phyloP scores from a whole-genome alignment of 2,888 invertebrate genomes.

The Drosophila mimetica region DNA sequence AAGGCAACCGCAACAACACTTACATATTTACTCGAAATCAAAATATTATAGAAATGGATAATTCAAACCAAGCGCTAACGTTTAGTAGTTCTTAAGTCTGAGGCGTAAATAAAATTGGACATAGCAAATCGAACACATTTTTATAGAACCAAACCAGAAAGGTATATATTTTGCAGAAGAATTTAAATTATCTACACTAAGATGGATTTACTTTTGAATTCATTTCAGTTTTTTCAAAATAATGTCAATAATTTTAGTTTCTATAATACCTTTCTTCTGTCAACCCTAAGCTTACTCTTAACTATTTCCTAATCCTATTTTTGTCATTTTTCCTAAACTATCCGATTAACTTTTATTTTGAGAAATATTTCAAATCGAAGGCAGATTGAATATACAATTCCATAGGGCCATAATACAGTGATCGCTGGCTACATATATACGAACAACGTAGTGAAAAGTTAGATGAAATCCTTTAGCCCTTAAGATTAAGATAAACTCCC shows the following conservation, averaged over 20 bases:
- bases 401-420: constrained; percentile 15
- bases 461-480: constrained; percentile 45
- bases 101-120: constrained; percentile 33
- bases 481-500: constrained; percentile 52
- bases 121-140: constrained; percentile 23
- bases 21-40: constrained; percentile 65
- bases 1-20: constrained; percentile 35
- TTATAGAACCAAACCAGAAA: constrained; percentile 22
- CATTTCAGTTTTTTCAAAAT: background rate
- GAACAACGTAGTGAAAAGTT: constrained; percentile 46
- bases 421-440: constrained; percentile 42
- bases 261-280: background rate
- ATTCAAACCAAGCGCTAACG: constrained; percentile 21
- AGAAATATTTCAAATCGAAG: background rate
- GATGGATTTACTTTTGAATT: constrained; percentile 2
- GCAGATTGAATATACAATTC: background rate
- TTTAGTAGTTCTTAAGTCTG: constrained; percentile 56
- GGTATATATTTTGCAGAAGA: constrained; percentile 43
- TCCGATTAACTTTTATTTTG: background rate
- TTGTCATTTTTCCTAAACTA: background rate
- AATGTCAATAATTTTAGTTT: background rate
- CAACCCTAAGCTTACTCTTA: background rate
- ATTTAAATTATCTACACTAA: constrained; percentile 11
- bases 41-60: constrained; percentile 30
- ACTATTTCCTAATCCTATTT: background rate